These are phyloP conservation scores for Tragelaphus buxtoni DNA, from an alignment of 2,113 vertebrate genomes.

Conservation along the genomic window DNA sequence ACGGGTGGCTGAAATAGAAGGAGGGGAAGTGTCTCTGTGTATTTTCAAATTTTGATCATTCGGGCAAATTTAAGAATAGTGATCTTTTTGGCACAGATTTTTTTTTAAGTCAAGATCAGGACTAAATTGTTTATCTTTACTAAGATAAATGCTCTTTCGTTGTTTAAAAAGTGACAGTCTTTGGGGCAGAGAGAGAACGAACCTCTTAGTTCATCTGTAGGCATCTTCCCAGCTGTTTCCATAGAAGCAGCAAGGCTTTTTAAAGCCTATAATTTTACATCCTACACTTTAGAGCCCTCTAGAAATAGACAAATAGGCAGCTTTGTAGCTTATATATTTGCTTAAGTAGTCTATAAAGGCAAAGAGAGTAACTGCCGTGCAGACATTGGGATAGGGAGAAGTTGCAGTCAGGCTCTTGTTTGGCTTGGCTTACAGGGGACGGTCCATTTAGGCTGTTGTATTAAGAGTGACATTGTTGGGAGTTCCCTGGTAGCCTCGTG, in stretches of 20 bases:
- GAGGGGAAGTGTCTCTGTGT: neutral
- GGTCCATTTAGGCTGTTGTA: neutral
- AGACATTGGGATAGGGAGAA: neutral
- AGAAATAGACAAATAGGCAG: neutral
- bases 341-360: neutral
- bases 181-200: neutral
- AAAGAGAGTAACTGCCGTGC: neutral
- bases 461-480: constrained; percentile 8
- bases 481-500: neutral
- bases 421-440: neutral
- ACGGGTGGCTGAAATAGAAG: neutral
- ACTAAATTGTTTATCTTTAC: constrained; percentile 26
- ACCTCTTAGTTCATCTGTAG: neutral
- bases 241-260: neutral
- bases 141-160: neutral
- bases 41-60: constrained; percentile 4
- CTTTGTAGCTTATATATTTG: neutral
- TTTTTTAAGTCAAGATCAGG: neutral
- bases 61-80: neutral
- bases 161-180: constrained; percentile 17
- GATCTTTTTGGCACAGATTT: neutral
- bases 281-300: neutral
- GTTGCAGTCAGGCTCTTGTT: neutral
- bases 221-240: neutral
- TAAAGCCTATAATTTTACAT: neutral